Evolutionary conservation across 92 coral and sea anemone species (phyloP).

Genomic region (Porites lobata): DNA sequence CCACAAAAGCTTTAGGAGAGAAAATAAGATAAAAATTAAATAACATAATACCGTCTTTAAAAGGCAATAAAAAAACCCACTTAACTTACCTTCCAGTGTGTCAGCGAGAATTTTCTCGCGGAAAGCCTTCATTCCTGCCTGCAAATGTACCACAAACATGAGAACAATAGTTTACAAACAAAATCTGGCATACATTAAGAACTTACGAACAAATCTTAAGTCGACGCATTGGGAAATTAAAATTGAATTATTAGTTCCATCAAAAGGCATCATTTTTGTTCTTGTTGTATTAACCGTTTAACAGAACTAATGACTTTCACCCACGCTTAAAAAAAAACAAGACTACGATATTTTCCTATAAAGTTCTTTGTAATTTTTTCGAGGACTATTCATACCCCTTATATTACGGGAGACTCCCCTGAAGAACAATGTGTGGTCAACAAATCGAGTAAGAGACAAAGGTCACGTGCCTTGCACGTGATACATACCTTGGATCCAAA

Average conservation of each 20-base stretch:
- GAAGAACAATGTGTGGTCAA: not conserved
- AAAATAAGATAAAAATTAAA: not conserved
- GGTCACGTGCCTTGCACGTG: not conserved
- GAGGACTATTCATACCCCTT: not conserved
- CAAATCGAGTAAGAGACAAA: not conserved
- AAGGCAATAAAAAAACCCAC: no score
- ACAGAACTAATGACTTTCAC: no score
- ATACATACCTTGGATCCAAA: conserved; percentile 85
- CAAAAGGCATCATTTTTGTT: no score
- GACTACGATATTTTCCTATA: no score
- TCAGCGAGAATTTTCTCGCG: conserved; percentile 94
- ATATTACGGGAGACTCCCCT: no score
- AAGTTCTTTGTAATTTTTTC: no score
- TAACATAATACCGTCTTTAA: not conserved
- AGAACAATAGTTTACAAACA: not conserved
- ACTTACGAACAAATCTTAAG: no score
- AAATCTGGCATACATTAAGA: no score
- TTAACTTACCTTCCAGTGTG: conserved; percentile 87
- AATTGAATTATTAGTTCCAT: no score
- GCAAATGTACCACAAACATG: not conserved
- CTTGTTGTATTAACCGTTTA: no score
- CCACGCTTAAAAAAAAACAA: no score
- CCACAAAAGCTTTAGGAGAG: conserved; percentile 81
- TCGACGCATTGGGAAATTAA: no score
- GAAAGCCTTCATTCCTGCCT: conserved; percentile 72